Base-by-base conservation (phyloP, 2,888 invertebrate genomes). In the Pemphredon lugubris region DNA sequence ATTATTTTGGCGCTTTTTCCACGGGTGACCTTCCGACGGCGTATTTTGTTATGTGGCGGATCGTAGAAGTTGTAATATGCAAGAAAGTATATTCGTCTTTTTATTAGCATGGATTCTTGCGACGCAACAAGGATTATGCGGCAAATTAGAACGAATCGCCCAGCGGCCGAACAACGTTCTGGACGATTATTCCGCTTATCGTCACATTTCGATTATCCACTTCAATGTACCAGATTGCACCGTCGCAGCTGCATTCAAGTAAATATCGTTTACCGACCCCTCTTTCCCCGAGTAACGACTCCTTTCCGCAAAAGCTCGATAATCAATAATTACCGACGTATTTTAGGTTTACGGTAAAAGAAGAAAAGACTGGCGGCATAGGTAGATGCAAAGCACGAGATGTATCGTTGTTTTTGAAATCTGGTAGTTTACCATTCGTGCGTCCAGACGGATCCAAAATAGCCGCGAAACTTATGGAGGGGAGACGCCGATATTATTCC, bases 401-500 rank as follows among this genome's bases (percentile, higher is more conserved):
- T 82, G 93, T 95, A 53, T 91, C 94, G 75, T 90, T 94, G 81
- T 93, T 94, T 85, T 89, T 97, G 58, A 96, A 96, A 87, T 93
- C 94, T 79, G 95, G 95, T 13, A 94, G 96, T 47, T 94, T 95
- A 83, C 97, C 97, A 18, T 94, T 96, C 2, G 93, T 97, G 66
- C 94, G 94, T 85, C 95, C 96, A 1, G 95, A 96, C 85, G 95
- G 95, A 70, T 94, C 96, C 44, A 92, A 93, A 47, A 95, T 95
- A 84, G 95, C 96, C 0, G 93, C 93, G 64, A 91, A 93, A 73
- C 92, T 94, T 82, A 88, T 94, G 65, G 90, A 91, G 70, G 89
- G 13, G 30, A 86, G 91, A 71, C 86, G 90, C 5, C 90, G 92
- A 65, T 90, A 93, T 51, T 92, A 93, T 82, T 91, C 91, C 16